Conservation (phyloP, 2,888 invertebrate species). For the Tineola bisselliella region DNA sequence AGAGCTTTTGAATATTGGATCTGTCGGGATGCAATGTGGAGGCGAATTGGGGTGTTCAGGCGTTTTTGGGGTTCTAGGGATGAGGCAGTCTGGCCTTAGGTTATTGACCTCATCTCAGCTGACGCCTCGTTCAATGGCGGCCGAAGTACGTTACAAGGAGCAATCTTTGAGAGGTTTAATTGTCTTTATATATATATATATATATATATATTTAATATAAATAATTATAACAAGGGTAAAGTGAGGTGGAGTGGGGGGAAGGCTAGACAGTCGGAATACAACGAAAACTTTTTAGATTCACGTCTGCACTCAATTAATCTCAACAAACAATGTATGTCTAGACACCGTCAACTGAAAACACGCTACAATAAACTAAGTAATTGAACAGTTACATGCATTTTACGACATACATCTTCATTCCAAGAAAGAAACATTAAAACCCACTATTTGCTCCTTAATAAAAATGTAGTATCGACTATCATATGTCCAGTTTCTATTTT, state of each 20-base stretch:
- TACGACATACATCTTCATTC: too few species aligned
- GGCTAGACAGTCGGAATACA: background rate
- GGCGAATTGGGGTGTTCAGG: background rate
- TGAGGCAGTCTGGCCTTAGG: background rate
- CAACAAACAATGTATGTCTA: background rate
- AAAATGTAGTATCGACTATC: too few species aligned
- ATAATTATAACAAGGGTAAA: too few species aligned
- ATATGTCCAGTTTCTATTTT: too few species aligned
- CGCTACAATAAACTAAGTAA: background rate
- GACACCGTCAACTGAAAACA: background rate
- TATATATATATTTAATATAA: too few species aligned
- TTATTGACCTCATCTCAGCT: constrained; percentile 6
- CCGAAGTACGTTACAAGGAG: background rate
- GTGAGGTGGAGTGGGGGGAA: background rate
- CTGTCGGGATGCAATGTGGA: background rate
- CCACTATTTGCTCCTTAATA: too few species aligned
- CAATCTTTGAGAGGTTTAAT: background rate
- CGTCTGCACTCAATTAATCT: background rate
- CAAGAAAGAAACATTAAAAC: too few species aligned
- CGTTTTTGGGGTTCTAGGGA: background rate
- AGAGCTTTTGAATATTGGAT: background rate
- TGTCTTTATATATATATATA: too few species aligned
- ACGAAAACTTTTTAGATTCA: background rate
- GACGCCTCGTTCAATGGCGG: background rate
- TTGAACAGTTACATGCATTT: too few species aligned